Conservation (phyloP, 2,113 vertebrate species). For the Pan paniscus region DNA sequence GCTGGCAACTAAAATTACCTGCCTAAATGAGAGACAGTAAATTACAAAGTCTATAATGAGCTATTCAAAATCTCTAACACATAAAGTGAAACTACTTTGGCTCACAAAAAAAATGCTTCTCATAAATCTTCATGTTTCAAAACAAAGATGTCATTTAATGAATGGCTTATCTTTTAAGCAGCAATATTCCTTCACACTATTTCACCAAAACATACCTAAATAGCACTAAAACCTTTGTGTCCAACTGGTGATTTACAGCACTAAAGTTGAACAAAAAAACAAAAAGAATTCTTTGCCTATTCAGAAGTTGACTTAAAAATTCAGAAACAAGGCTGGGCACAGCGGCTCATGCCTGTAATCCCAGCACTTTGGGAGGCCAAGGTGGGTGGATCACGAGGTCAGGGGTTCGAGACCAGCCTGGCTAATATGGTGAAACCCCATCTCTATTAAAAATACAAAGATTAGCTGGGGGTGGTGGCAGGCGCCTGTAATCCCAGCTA, state of each 20-base stretch:
- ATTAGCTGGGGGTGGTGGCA: too few species aligned
- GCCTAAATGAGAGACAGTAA: background rate
- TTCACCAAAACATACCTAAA: conserved; percentile 44
- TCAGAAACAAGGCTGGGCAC: too few species aligned
- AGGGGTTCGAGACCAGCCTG: too few species aligned
- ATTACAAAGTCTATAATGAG: background rate
- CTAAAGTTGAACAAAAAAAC: background rate
- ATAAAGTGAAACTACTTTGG: background rate
- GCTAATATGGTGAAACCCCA: too few species aligned
- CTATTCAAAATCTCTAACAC: conserved; percentile 24
- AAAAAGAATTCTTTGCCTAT: background rate
- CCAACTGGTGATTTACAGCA: conserved; percentile 31
- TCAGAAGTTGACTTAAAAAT: conserved; percentile 32
- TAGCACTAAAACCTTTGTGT: conserved; percentile 17
- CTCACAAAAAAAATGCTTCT: background rate
- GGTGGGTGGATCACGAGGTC: too few species aligned
- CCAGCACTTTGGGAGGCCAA: too few species aligned
- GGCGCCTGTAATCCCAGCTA: too few species aligned
- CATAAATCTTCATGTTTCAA: conserved; percentile 49
- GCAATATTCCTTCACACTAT: conserved; percentile 27
- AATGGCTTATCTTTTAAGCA: background rate
- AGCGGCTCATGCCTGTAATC: too few species aligned
- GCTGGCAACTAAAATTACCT: conserved; percentile 31
- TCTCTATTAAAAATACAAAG: background rate
- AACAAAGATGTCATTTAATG: conserved; percentile 31